These are phyloP conservation scores for Liolophura sinensis DNA, from an alignment of 1,140 invertebrate genomes.

Conservation along the genomic window DNA sequence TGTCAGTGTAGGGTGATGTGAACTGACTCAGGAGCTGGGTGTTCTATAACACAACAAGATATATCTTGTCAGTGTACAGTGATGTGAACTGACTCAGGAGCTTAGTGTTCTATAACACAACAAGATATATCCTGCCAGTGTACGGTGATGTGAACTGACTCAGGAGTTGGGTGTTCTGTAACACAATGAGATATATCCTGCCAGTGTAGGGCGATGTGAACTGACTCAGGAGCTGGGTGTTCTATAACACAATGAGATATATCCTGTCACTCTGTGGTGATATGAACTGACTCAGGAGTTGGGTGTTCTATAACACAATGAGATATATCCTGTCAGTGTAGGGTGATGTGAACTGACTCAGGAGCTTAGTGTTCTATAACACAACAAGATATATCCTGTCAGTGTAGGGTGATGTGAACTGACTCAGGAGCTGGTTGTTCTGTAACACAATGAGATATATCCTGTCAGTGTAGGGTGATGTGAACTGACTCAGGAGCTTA, in stretches of 20 bases:
- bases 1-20: conserved; percentile 89
- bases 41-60: conserved; percentile 66
- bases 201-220: too few species aligned
- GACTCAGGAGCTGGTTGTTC: conserved; percentile 86
- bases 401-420: conserved; percentile 93
- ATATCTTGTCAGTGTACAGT: too few species aligned
- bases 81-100: too few species aligned
- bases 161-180: conserved; percentile 81
- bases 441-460: conserved; percentile 49
- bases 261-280: conserved; percentile 89
- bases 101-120: too few species aligned
- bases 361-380: too few species aligned
- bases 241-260: too few species aligned
- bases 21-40: conserved; percentile 90
- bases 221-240: too few species aligned
- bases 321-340: too few species aligned
- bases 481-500: too few species aligned
- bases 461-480: too few species aligned
- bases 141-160: conserved; percentile 95
- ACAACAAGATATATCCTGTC: conserved; percentile 91
- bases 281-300: conserved; percentile 91
- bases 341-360: too few species aligned
- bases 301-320: conserved; percentile 70
- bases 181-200: neutral
- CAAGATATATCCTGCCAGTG: conserved; percentile 90